Evolutionary conservation across 2,113 vertebrate species (phyloP).

Genomic region (Pyrgilauda ruficollis): DNA sequence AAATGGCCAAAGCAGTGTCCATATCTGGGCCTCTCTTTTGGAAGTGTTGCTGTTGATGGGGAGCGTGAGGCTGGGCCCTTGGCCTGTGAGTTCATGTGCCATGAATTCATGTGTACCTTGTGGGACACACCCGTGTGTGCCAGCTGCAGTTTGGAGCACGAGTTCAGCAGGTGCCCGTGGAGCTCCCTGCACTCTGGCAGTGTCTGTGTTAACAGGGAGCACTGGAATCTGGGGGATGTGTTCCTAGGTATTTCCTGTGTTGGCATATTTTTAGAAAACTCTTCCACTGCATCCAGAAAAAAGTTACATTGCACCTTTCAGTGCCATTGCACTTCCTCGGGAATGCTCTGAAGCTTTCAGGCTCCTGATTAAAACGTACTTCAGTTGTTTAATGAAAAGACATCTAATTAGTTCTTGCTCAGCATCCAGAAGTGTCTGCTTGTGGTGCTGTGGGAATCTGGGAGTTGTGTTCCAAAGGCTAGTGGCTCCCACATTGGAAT

Average conservation of each 20-base stretch:
- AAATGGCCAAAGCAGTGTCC: not conserved
- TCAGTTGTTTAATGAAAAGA: not conserved
- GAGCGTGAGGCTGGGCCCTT: not conserved
- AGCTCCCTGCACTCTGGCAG: not conserved
- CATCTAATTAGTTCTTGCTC: not conserved
- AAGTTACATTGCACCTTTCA: not conserved
- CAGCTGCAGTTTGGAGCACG: not conserved
- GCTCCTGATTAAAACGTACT: not conserved
- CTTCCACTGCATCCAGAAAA: not conserved
- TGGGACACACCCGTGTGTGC: not conserved
- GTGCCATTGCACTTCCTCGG: not conserved
- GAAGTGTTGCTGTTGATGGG: not conserved
- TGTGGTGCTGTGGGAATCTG: not conserved
- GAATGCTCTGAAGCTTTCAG: not conserved
- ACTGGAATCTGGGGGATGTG: not conserved
- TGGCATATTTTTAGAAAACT: not conserved
- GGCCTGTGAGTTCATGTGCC: fast-evolving
- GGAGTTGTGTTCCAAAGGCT: not conserved
- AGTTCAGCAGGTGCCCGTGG: fast-evolving
- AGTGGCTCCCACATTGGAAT: not conserved
- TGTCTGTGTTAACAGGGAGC: not conserved
- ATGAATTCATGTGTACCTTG: not conserved
- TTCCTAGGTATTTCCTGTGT: not conserved
- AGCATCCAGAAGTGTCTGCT: not conserved
- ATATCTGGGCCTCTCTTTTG: not conserved